These are phyloP conservation scores for Lordiphosa collinella DNA, from an alignment of 1,140 invertebrate genomes.

Conservation along the genomic window DNA sequence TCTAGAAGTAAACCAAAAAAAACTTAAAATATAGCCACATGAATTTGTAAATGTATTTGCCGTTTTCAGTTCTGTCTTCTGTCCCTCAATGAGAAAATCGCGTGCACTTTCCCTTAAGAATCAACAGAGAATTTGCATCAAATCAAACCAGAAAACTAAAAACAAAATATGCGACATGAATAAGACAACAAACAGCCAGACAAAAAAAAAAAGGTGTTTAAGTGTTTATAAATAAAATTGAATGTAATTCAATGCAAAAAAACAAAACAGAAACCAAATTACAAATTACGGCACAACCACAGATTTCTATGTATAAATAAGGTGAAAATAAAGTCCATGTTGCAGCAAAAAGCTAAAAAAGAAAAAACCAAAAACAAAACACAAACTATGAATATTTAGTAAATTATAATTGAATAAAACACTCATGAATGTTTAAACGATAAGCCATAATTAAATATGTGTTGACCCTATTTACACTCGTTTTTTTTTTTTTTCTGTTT, in stretches of 20 bases:
- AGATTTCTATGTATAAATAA: slow-evolving; percentile 42
- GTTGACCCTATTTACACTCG: slow-evolving; percentile 34
- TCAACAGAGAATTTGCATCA: background rate
- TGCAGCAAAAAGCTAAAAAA: slow-evolving; percentile 33
- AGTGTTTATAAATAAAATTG: slow-evolving; percentile 49
- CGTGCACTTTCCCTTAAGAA: slow-evolving; percentile 26
- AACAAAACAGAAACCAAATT: slow-evolving; percentile 14
- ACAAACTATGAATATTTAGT: slow-evolving; percentile 44
- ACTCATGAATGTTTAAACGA: slow-evolving; percentile 44
- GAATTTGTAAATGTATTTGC: slow-evolving; percentile 20
- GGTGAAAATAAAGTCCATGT: slow-evolving; percentile 63
- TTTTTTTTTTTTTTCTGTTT: no score
- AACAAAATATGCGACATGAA: background rate
- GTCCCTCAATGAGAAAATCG: slow-evolving; percentile 3
- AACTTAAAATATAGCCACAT: background rate
- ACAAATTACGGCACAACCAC: background rate
- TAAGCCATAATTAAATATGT: slow-evolving; percentile 57
- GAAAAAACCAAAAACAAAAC: no score
- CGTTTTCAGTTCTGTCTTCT: slow-evolving; percentile 11
- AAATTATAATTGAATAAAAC: slow-evolving; percentile 48
- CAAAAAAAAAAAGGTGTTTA: slow-evolving; percentile 11
- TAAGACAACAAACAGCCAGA: slow-evolving; percentile 3
- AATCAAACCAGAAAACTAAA: background rate
- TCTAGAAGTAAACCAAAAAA: no score
- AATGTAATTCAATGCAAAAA: slow-evolving; percentile 54